Evolutionary conservation across 1,140 invertebrate genomes (phyloP).

Genomic region (Nymphalis io): DNA sequence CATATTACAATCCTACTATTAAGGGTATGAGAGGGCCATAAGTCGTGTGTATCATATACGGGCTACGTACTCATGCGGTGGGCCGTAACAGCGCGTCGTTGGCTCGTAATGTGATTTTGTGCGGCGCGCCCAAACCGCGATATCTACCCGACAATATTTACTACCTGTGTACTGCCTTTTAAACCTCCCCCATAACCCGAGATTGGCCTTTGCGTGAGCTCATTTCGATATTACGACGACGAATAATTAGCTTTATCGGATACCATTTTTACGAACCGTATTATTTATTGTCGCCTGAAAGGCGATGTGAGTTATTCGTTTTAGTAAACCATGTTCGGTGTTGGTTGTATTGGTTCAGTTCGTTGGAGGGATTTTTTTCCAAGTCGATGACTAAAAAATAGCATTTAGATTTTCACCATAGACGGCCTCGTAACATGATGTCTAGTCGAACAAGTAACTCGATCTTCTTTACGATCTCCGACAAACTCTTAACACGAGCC

Average conservation of each 20-base stretch:
- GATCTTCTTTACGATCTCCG: conserved; percentile 53
- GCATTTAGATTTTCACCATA: conserved; percentile 15
- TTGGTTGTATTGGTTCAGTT: neutral
- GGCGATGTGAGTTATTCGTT: conserved; percentile 51
- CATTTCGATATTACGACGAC: conserved; percentile 60
- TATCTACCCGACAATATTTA: conserved; percentile 69
- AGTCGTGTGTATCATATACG: conserved; percentile 68
- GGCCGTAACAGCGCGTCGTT: conserved; percentile 66
- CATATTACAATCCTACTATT: conserved; percentile 3
- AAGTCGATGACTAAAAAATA: conserved; percentile 14
- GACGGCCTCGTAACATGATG: conserved; percentile 16
- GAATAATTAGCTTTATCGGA: conserved; percentile 75
- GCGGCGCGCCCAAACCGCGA: conserved; percentile 63
- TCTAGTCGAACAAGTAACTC: conserved; percentile 46
- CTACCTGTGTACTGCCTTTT: conserved; percentile 60
- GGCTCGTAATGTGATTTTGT: conserved; percentile 66
- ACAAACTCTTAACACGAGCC: conserved; percentile 64
- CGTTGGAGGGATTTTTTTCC: neutral
- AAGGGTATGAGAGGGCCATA: conserved; percentile 50
- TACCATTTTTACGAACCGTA: conserved; percentile 65
- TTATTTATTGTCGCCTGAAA: conserved; percentile 71
- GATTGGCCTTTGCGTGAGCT: conserved; percentile 67
- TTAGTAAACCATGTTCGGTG: conserved; percentile 26
- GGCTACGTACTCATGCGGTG: conserved; percentile 63
- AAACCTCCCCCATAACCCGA: conserved; percentile 65